Evolutionary conservation across 64 coral and sea anemone species (phyloP).

Genomic region (Platygyra sinensis): DNA sequence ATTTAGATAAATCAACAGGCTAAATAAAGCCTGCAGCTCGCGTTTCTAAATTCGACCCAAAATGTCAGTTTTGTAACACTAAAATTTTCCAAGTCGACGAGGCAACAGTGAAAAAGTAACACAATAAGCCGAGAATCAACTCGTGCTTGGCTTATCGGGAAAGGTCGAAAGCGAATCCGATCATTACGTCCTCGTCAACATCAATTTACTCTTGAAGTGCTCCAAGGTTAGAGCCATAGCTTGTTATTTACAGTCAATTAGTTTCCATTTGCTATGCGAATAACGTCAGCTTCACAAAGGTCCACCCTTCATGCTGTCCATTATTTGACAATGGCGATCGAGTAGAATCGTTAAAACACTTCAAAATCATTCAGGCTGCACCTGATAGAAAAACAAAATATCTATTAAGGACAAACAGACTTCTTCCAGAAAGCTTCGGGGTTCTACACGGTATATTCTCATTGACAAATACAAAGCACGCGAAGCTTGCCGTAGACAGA

Average conservation of each 20-base stretch:
- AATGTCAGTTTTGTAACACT: background rate
- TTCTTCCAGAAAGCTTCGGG: too few relatives aligned
- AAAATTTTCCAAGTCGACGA: background rate
- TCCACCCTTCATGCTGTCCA: background rate
- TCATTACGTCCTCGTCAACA: background rate
- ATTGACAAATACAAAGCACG: too few relatives aligned
- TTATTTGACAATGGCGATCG: background rate
- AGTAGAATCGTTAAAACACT: constrained; percentile 13
- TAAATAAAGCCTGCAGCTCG: constrained; percentile 1
- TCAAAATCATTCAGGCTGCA: constrained; percentile 21
- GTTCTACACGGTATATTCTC: too few relatives aligned
- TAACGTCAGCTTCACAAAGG: background rate
- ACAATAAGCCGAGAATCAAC: background rate
- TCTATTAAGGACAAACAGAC: background rate
- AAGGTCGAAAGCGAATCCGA: background rate
- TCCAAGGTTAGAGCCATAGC: background rate
- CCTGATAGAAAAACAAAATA: background rate
- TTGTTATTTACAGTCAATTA: background rate
- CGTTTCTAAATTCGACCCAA: background rate
- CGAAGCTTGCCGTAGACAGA: too few relatives aligned
- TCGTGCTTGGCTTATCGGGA: background rate
- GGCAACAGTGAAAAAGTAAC: constrained; percentile 13
- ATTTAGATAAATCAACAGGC: constrained; percentile 16
- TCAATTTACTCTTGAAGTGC: constrained; percentile 34
- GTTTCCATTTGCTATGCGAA: background rate